These are phyloP conservation scores for Plebejus melissa DNA, from an alignment of 2,888 invertebrate species.

Conservation along the genomic window DNA sequence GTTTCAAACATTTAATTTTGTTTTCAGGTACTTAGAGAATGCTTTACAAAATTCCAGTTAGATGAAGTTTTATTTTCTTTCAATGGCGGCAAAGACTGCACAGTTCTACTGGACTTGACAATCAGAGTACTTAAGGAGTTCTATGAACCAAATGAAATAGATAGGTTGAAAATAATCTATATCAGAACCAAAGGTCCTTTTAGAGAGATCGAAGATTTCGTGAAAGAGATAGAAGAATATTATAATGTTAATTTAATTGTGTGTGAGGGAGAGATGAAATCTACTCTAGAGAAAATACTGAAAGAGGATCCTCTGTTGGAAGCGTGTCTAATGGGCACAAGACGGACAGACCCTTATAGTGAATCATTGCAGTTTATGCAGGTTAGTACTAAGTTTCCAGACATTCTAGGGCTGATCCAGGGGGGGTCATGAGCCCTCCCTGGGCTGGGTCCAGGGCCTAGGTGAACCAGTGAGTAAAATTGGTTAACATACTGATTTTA, in stretches of 20 bases:
- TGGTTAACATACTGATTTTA: too few relatives aligned
- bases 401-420: too few relatives aligned
- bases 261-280: conserved; percentile 84
- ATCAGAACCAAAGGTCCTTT: conserved; percentile 90
- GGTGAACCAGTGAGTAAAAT: too few relatives aligned
- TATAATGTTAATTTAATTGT: conserved; percentile 87
- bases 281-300: conserved; percentile 82
- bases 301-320: conserved; percentile 80
- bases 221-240: conserved; percentile 82
- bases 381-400: conserved; percentile 59
- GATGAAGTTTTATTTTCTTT: conserved; percentile 93
- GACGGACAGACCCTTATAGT: conserved; percentile 92
- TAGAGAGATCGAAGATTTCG: conserved; percentile 91
- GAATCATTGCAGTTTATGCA: conserved; percentile 83
- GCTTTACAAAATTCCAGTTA: conserved; percentile 81
- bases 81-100: conserved; percentile 99
- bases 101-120: conserved; percentile 84
- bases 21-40: conserved; percentile 80
- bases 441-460: too few relatives aligned
- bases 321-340: conserved; percentile 94
- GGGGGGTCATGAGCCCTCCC: too few relatives aligned
- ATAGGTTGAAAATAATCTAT: conserved; percentile 85
- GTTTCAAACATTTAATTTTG: neutral
- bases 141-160: conserved; percentile 50
- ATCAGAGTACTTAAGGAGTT: conserved; percentile 53